Evolutionary conservation across 1,140 invertebrate species (phyloP).

Genomic region (Reticulitermes speratus): DNA sequence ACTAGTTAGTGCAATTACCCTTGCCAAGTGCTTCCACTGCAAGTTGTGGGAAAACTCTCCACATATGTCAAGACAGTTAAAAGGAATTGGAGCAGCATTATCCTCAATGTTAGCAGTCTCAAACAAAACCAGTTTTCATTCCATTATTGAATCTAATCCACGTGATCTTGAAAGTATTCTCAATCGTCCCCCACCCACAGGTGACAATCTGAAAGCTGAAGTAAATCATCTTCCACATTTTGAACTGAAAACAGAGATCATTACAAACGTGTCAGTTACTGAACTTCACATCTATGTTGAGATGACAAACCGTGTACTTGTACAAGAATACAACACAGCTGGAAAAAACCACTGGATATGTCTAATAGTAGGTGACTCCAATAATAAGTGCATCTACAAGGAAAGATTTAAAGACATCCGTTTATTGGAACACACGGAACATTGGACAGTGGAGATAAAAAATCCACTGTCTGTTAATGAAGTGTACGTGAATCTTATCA

Average conservation of each 20-base stretch:
- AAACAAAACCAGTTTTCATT: constrained; percentile 64
- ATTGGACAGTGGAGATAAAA: neutral
- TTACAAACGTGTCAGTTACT: neutral
- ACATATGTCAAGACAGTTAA: constrained; percentile 68
- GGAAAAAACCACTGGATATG: constrained; percentile 37
- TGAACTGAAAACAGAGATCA: constrained; percentile 34
- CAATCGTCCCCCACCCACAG: constrained; percentile 42
- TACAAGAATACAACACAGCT: constrained; percentile 32
- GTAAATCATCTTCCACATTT: constrained; percentile 40
- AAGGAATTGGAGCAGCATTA: constrained; percentile 65
- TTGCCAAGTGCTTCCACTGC: constrained; percentile 65
- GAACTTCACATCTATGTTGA: constrained; percentile 13
- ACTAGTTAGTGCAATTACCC: constrained; percentile 58
- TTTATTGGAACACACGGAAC: neutral
- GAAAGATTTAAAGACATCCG: neutral
- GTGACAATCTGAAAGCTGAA: constrained; percentile 41
- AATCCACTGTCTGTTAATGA: neutral
- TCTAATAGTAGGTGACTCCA: constrained; percentile 52
- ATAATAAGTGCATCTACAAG: constrained; percentile 43
- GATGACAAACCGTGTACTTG: constrained; percentile 30
- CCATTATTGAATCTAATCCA: constrained; percentile 65
- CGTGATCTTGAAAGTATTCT: constrained; percentile 67
- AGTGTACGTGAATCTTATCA: constrained; percentile 25
- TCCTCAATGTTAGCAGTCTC: constrained; percentile 63
- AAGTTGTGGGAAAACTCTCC: constrained; percentile 74